phyloP scores from a whole-genome alignment of 2,888 invertebrate species.

The Netelia inedita region DNA sequence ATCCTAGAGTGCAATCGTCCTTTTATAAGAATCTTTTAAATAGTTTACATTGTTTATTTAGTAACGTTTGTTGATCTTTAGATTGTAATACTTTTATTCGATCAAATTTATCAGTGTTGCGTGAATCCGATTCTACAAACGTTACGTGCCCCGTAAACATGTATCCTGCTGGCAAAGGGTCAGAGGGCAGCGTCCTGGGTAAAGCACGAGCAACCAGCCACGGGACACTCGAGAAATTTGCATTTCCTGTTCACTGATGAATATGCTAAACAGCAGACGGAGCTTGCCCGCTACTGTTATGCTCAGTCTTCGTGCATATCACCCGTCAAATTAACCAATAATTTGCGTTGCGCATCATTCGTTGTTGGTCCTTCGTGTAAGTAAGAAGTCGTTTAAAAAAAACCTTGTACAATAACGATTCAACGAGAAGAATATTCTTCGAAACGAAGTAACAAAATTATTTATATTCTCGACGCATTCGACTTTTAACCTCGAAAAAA shows the following conservation, averaged over 20 bases:
- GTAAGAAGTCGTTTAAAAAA: background rate
- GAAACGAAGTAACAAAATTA: background rate
- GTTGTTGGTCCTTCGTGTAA: background rate
- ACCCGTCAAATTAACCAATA: conserved; percentile 44
- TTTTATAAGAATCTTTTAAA: too few relatives aligned
- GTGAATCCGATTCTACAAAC: too few relatives aligned
- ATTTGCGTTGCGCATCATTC: background rate
- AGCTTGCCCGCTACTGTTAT: background rate
- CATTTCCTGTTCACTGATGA: conserved; percentile 80
- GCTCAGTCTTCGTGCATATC: conserved; percentile 28
- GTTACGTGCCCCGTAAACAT: too few relatives aligned
- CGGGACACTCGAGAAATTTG: conserved; percentile 76
- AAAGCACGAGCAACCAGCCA: conserved; percentile 64
- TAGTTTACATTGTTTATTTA: too few relatives aligned
- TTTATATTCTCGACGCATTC: background rate
- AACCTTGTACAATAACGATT: background rate
- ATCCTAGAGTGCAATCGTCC: too few relatives aligned
- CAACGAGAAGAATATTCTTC: background rate
- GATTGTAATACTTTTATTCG: too few relatives aligned
- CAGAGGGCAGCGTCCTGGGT: conserved; percentile 77
- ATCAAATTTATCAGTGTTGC: too few relatives aligned
- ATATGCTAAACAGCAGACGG: conserved; percentile 71
- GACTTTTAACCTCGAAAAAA: background rate
- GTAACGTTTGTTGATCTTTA: too few relatives aligned
- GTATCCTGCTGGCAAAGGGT: conserved; percentile 69